Conservation (phyloP, 2,797 vertebrate genomes). For the Lepus townsendii region DNA sequence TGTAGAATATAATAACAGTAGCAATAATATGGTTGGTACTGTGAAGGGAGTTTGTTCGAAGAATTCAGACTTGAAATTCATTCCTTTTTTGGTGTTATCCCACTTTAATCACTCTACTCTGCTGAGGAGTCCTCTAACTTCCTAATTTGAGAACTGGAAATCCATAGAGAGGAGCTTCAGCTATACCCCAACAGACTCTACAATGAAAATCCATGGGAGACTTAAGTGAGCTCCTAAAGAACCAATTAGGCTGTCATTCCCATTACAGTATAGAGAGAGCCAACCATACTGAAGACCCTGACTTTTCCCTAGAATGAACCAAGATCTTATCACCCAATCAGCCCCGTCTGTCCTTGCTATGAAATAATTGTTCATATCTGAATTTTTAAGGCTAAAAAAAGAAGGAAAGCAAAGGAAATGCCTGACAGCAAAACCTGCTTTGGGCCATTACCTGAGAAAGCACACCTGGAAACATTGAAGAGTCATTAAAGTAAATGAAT, state of each 20-base stretch:
- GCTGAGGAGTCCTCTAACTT: neutral
- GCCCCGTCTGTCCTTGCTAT: neutral
- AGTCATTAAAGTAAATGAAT: neutral
- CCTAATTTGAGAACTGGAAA: neutral
- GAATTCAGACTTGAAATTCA: neutral
- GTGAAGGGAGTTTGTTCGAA: neutral
- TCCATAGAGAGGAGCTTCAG: neutral
- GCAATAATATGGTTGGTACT: neutral
- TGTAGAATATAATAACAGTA: conserved; percentile 8
- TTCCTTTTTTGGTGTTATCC: neutral
- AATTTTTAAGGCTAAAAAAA: neutral
- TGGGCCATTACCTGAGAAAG: neutral
- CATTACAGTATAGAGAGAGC: neutral
- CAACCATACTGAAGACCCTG: neutral
- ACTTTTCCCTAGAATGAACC: neutral
- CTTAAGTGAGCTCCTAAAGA: neutral
- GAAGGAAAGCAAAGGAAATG: neutral
- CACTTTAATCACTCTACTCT: neutral
- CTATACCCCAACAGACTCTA: neutral
- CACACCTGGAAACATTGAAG: neutral
- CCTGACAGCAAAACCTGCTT: neutral
- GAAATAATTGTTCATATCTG: conserved; percentile 30
- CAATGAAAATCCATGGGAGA: neutral
- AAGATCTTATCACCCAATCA: neutral
- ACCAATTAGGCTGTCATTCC: neutral